Conservation (phyloP, 2,113 vertebrate genomes). For the Hucho hucho region DNA sequence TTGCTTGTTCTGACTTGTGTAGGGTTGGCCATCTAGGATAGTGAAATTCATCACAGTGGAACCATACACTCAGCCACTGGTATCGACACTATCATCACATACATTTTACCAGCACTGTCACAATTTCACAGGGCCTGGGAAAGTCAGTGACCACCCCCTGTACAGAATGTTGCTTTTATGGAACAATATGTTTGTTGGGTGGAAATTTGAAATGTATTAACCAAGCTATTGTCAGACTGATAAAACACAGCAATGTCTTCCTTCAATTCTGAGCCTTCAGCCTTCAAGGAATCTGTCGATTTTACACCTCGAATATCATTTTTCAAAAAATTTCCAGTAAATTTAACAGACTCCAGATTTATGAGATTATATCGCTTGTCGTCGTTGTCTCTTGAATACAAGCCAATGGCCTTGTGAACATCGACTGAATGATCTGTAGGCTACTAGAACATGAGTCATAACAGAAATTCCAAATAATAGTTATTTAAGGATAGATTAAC, state of each 20-base stretch:
- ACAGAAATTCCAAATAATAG: neutral
- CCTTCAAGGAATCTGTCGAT: too few species aligned
- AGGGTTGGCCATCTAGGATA: slow-evolving; percentile 67
- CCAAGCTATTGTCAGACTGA: neutral
- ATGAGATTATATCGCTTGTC: neutral
- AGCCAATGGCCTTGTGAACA: neutral
- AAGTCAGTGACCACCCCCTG: neutral
- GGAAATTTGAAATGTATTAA: neutral
- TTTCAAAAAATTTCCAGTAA: neutral
- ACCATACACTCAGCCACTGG: slow-evolving; percentile 31
- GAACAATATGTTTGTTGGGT: neutral
- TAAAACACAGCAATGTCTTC: too few species aligned
- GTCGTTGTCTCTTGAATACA: neutral
- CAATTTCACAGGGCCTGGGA: slow-evolving; percentile 36
- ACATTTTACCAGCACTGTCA: slow-evolving; percentile 28
- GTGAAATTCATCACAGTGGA: slow-evolving; percentile 56
- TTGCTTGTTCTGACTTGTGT: slow-evolving; percentile 31
- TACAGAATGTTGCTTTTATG: neutral
- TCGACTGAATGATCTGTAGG: neutral
- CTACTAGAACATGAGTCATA: neutral
- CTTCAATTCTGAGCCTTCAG: too few species aligned
- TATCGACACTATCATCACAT: slow-evolving; percentile 36
- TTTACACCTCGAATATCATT: neutral
- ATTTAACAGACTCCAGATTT: neutral
- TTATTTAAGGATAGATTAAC: neutral